phyloP scores from a whole-genome alignment of 2,888 invertebrate species.

The Nymphalis polychloros region DNA sequence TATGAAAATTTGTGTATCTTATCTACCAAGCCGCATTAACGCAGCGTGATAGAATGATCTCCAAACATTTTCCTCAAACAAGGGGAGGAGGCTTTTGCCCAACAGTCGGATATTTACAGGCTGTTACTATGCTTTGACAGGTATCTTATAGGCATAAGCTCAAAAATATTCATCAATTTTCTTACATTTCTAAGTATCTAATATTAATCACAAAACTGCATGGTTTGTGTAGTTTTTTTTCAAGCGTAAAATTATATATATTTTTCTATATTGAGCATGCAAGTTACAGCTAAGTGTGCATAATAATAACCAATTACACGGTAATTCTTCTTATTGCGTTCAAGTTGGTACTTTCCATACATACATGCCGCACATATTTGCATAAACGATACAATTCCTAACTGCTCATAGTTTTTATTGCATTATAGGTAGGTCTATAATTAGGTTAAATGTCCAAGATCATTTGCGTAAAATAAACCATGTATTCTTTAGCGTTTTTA shows the following conservation, averaged over 20 bases:
- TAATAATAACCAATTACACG: constrained; percentile 39
- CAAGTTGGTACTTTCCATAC: constrained; percentile 26
- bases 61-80: no score
- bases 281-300: constrained; percentile 26
- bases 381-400: constrained; percentile 46
- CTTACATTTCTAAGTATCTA: background rate
- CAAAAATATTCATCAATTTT: background rate
- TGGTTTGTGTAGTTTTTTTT: background rate
- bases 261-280: constrained; percentile 19
- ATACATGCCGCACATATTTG: constrained; percentile 45
- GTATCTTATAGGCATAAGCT: no score
- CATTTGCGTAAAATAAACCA: no score
- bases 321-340: constrained; percentile 39
- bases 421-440: no score
- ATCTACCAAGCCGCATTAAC: no score
- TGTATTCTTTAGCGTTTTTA: no score
- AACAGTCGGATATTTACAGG: no score
- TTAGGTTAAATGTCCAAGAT: no score
- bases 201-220: background rate
- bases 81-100: no score
- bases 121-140: no score
- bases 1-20: no score
- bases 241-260: constrained; percentile 6
- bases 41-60: no score
- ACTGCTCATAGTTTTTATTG: background rate